Evolutionary conservation across 2,888 invertebrate species (phyloP).

Genomic region (Gymnoscelis rufifasciata): DNA sequence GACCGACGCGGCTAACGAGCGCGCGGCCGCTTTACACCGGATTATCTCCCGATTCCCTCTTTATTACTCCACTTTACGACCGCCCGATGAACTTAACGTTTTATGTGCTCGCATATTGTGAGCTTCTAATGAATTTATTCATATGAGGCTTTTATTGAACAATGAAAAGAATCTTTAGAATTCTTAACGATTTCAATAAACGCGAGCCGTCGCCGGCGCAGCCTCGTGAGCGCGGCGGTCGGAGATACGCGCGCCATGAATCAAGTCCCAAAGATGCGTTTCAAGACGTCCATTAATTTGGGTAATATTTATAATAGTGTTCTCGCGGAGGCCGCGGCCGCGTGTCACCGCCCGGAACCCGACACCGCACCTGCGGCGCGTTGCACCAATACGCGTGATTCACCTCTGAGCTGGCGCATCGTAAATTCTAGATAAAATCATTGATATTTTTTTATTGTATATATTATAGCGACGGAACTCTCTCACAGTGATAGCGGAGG

Average conservation of each 20-base stretch:
- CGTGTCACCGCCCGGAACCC: too few relatives aligned
- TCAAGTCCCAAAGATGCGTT: background rate
- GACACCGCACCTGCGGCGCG: too few relatives aligned
- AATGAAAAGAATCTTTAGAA: too few relatives aligned
- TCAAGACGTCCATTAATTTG: background rate
- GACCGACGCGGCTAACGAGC: slow-evolving; percentile 18
- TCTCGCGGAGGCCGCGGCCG: background rate
- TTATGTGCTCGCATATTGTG: background rate
- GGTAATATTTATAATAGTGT: background rate
- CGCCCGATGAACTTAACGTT: slow-evolving; percentile 10
- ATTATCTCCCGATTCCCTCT: slow-evolving; percentile 8
- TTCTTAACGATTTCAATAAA: too few relatives aligned
- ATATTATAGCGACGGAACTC: too few relatives aligned
- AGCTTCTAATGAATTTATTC: background rate
- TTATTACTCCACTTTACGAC: slow-evolving; percentile 12
- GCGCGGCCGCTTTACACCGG: slow-evolving; percentile 4
- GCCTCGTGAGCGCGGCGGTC: too few relatives aligned
- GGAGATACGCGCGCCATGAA: background rate
- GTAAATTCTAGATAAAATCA: too few relatives aligned
- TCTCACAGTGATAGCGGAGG: too few relatives aligned
- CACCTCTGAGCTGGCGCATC: too few relatives aligned
- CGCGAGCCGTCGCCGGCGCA: too few relatives aligned
- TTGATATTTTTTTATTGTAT: too few relatives aligned
- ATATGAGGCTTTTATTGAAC: background rate
- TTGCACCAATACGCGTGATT: too few relatives aligned